phyloP scores from a whole-genome alignment of 2,113 vertebrate genomes.

The Rhynchomys soricoides region DNA sequence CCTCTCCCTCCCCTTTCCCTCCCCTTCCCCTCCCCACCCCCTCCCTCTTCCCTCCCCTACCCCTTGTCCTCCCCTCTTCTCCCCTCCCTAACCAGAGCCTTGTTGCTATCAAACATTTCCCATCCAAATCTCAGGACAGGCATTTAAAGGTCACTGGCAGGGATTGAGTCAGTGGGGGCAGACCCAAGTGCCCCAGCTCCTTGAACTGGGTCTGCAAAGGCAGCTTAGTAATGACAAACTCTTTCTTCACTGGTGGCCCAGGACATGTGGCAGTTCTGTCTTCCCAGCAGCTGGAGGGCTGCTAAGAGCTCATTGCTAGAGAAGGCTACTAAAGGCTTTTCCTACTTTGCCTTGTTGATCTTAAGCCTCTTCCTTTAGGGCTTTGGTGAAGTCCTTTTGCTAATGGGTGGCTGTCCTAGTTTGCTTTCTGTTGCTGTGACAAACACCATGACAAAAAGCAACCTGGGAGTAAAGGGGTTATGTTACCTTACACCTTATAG shows the following conservation, averaged over 20 bases:
- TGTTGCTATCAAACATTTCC: not conserved
- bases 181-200: not conserved
- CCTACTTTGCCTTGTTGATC: conserved; percentile 16
- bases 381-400: conserved; percentile 37
- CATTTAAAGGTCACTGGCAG: not conserved
- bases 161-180: not conserved
- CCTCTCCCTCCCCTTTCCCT: too few species aligned
- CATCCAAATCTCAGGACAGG: conserved; percentile 15
- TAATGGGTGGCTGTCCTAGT: not conserved
- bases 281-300: not conserved
- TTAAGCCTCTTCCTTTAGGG: conserved; percentile 40
- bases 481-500: too few species aligned
- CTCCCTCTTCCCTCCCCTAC: too few species aligned
- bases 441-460: not conserved
- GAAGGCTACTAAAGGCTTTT: not conserved
- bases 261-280: not conserved
- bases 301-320: not conserved
- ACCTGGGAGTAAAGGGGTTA: not conserved
- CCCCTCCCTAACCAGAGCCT: not conserved
- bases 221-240: not conserved
- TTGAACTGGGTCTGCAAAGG: not conserved
- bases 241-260: not conserved
- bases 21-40: too few species aligned
- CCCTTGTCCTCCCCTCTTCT: too few species aligned
- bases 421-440: not conserved